Conservation (phyloP, 1,140 invertebrate genomes). For the Drosophila chauvacae region DNA sequence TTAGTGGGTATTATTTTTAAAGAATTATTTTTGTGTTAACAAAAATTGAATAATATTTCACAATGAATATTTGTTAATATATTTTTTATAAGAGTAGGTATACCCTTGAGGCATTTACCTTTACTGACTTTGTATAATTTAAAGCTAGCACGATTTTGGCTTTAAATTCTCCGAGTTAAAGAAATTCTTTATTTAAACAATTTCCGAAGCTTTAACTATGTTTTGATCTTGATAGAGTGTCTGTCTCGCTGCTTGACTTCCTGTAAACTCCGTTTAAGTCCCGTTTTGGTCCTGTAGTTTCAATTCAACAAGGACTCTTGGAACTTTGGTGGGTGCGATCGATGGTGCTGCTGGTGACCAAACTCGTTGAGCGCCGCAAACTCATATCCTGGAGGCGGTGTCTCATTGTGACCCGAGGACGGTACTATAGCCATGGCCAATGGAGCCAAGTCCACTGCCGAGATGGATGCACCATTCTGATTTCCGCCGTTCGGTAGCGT, state of each 20-base stretch:
- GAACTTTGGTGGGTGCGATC: slow-evolving; percentile 40
- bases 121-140: neutral
- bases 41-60: neutral
- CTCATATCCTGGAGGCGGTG: slow-evolving; percentile 42
- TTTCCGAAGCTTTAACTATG: neutral
- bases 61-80: neutral
- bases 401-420: slow-evolving; percentile 32
- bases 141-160: neutral
- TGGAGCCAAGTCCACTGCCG: slow-evolving; percentile 25
- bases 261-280: slow-evolving; percentile 66
- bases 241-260: slow-evolving; percentile 35
- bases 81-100: neutral
- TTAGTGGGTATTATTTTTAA: neutral
- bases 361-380: slow-evolving; percentile 55
- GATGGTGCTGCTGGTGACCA: slow-evolving; percentile 26
- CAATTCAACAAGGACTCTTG: slow-evolving; percentile 68
- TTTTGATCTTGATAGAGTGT: slow-evolving; percentile 25
- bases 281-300: slow-evolving; percentile 3
- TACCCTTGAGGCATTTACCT: neutral
- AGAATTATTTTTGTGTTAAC: neutral
- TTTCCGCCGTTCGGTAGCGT: slow-evolving; percentile 71
- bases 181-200: neutral
- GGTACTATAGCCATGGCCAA: slow-evolving; percentile 13
- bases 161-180: neutral
- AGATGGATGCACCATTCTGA: slow-evolving; percentile 40